Conservation (phyloP, 2,888 invertebrate genomes). For the Lobophora halterata region DNA sequence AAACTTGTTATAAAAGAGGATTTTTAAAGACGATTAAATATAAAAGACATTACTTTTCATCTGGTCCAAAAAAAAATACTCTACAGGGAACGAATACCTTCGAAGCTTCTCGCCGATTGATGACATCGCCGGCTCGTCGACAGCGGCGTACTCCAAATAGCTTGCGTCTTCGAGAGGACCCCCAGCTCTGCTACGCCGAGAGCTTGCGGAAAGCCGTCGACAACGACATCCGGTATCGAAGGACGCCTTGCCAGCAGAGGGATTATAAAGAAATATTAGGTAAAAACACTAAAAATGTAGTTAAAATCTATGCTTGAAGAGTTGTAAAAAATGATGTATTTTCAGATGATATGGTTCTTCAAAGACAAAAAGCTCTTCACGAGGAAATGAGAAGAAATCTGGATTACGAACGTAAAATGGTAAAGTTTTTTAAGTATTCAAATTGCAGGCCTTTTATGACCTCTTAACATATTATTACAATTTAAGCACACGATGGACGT, state of each 20-base stretch:
- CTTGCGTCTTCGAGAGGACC: slow-evolving; percentile 82
- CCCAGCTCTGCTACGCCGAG: slow-evolving; percentile 83
- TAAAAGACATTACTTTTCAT: too few species aligned
- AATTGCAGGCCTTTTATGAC: background rate
- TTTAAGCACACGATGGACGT: slow-evolving; percentile 68
- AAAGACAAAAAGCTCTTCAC: slow-evolving; percentile 72
- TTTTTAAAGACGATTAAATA: too few species aligned
- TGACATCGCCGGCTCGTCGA: too few species aligned
- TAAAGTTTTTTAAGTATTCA: slow-evolving; percentile 57
- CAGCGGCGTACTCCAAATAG: slow-evolving; percentile 55
- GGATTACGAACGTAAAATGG: slow-evolving; percentile 79
- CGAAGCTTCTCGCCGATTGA: slow-evolving; percentile 53
- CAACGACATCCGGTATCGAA: slow-evolving; percentile 85
- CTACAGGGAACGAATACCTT: slow-evolving; percentile 56
- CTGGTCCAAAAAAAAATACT: too few species aligned
- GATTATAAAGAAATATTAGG: slow-evolving; percentile 83
- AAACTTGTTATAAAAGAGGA: too few species aligned
- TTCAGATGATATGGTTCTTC: slow-evolving; percentile 81
- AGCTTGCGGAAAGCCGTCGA: slow-evolving; percentile 83
- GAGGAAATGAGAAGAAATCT: slow-evolving; percentile 69
- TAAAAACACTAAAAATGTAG: slow-evolving; percentile 34
- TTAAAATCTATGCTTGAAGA: background rate
- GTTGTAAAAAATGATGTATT: slow-evolving; percentile 13
- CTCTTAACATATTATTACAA: slow-evolving; percentile 17
- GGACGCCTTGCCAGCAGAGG: slow-evolving; percentile 76